Conservation (phyloP, 2,113 vertebrate genomes). For the Vimba vimba region DNA sequence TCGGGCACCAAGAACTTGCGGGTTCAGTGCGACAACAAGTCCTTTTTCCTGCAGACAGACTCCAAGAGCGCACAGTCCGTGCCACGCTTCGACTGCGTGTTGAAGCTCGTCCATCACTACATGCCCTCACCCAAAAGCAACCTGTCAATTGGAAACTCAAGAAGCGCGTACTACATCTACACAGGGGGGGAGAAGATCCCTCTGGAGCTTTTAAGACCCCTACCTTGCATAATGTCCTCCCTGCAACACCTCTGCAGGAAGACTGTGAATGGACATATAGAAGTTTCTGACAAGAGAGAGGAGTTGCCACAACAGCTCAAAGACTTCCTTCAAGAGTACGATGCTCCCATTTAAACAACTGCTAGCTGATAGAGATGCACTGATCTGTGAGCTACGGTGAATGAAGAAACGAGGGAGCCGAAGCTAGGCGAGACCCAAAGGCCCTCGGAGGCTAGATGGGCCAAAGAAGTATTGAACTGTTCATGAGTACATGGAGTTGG, state of each 20-base stretch:
- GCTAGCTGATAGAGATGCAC: background rate
- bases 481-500: background rate
- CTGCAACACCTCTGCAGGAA: conserved; percentile 96
- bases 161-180: conserved; percentile 86
- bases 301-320: conserved; percentile 88
- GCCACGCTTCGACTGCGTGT: conserved; percentile 92
- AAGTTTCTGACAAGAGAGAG: conserved; percentile 83
- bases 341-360: conserved; percentile 84
- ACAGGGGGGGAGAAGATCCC: conserved; percentile 90
- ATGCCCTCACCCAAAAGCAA: conserved; percentile 79
- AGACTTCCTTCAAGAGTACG: conserved; percentile 93
- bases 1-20: conserved; percentile 95
- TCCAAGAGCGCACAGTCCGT: conserved; percentile 85
- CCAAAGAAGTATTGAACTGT: background rate
- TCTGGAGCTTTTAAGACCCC: conserved; percentile 86
- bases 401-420: background rate
- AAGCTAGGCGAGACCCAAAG: background rate
- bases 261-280: conserved; percentile 90
- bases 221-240: conserved; percentile 85
- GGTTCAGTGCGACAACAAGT: conserved; percentile 86
- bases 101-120: conserved; percentile 93
- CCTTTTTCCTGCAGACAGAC: conserved; percentile 92
- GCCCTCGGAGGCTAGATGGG: background rate
- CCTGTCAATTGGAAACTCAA: conserved; percentile 55
- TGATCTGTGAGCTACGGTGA: no score